Evolutionary conservation across 2,888 invertebrate species (phyloP).

Genomic region (Limnephilus lunatus): DNA sequence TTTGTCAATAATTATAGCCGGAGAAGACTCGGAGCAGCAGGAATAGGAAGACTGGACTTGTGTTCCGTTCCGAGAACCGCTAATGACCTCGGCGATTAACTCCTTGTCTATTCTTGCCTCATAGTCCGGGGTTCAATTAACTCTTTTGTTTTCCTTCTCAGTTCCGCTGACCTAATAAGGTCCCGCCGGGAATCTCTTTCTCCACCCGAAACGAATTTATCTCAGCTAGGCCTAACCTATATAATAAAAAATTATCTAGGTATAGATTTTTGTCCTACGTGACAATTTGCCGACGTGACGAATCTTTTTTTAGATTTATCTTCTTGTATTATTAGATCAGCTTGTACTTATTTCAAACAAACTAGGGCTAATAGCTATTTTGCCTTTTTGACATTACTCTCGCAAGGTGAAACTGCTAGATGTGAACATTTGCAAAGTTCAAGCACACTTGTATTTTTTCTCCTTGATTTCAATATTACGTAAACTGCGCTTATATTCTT

Average conservation of each 20-base stretch:
- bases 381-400: background rate
- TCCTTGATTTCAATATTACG: background rate
- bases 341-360: background rate
- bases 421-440: background rate
- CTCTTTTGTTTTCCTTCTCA: slow-evolving; percentile 13
- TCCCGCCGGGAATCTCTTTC: background rate
- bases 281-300: background rate
- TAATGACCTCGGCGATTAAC: slow-evolving; percentile 20
- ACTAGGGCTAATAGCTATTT: background rate
- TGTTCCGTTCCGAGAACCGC: background rate
- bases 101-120: background rate
- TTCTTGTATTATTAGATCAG: background rate
- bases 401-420: background rate
- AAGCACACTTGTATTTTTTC: background rate
- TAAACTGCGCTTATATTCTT: background rate
- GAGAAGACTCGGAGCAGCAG: background rate
- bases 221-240: background rate
- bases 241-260: background rate
- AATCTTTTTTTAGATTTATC: background rate
- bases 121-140: slow-evolving; percentile 3
- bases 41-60: background rate
- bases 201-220: background rate
- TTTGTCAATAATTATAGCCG: background rate
- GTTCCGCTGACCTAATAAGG: slow-evolving; percentile 3
- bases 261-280: background rate